Evolutionary conservation across 2,888 invertebrate species (phyloP).

Genomic region (Chloroclystis v-ata): DNA sequence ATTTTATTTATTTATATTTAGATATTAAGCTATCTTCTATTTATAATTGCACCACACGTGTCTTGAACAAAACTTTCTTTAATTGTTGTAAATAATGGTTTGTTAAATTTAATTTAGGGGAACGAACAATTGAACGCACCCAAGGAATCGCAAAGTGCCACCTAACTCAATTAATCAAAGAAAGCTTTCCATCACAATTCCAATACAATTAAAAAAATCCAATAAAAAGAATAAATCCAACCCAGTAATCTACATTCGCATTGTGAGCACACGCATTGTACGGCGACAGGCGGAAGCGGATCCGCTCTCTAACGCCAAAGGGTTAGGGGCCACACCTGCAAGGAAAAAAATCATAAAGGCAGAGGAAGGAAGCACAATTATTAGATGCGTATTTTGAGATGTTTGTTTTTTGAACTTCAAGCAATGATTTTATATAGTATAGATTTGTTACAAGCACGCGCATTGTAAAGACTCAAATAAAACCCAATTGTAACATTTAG

Average conservation of each 20-base stretch:
- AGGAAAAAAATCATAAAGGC: slow-evolving; percentile 40
- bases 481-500: too few species aligned
- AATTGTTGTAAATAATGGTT: too few species aligned
- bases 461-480: too few species aligned
- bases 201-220: neutral
- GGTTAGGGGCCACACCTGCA: slow-evolving; percentile 64
- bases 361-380: slow-evolving; percentile 40
- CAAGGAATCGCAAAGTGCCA: neutral
- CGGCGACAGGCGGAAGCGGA: slow-evolving; percentile 53
- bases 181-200: slow-evolving; percentile 1
- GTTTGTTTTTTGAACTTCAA: slow-evolving; percentile 11
- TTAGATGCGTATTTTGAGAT: slow-evolving; percentile 25
- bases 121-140: neutral
- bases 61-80: too few species aligned
- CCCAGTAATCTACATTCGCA: slow-evolving; percentile 37
- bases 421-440: neutral
- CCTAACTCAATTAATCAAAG: slow-evolving; percentile 6
- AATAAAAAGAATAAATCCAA: slow-evolving; percentile 16
- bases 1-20: too few species aligned
- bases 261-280: slow-evolving; percentile 47
- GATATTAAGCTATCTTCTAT: too few species aligned
- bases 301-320: slow-evolving; percentile 32
- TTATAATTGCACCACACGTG: too few species aligned
- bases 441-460: too few species aligned
- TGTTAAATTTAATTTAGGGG: neutral